These are phyloP conservation scores for Acipenser oxyrinchus DNA, from an alignment of 2,797 vertebrate genomes.

Conservation along the genomic window DNA sequence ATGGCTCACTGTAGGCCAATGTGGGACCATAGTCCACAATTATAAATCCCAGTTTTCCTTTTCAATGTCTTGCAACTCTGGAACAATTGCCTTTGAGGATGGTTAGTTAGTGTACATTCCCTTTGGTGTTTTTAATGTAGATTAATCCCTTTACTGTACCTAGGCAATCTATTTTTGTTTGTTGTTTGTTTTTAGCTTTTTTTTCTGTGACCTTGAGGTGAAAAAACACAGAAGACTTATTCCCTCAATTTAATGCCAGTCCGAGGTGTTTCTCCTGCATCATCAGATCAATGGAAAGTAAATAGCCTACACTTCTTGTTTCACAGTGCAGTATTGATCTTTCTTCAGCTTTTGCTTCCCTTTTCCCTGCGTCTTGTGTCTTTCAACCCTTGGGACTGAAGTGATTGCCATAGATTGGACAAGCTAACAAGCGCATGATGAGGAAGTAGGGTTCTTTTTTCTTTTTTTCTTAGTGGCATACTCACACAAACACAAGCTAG, in stretches of 20 bases:
- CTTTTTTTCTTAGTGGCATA: conserved; percentile 61
- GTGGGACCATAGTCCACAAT: conserved; percentile 17
- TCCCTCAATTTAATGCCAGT: conserved; percentile 95
- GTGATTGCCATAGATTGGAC: conserved; percentile 99
- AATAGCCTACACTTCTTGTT: conserved; percentile 99
- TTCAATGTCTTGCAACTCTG: conserved; percentile 33
- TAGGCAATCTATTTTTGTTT: conserved; percentile 71
- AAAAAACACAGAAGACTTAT: conserved; percentile 81
- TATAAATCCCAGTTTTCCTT: conserved; percentile 34
- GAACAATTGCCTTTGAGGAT: conserved; percentile 38
- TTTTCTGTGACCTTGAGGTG: conserved; percentile 74
- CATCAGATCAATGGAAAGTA: conserved; percentile 99
- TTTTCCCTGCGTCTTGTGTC: conserved; percentile 79
- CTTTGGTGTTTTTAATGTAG: conserved; percentile 60
- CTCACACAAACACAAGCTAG: conserved; percentile 60
- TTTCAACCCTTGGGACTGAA: conserved; percentile 93
- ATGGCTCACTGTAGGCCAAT: neutral
- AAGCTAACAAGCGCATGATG: conserved; percentile 98
- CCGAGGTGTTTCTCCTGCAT: conserved; percentile 97
- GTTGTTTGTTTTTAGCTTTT: conserved; percentile 66
- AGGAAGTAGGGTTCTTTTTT: conserved; percentile 74
- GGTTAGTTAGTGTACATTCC: conserved; percentile 42
- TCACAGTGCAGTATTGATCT: conserved; percentile 97
- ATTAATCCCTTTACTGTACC: conserved; percentile 71
- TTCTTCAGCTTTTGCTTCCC: conserved; percentile 88